Evolutionary conservation across 2,797 vertebrate species (phyloP).

Genomic region (Tapera naevia): DNA sequence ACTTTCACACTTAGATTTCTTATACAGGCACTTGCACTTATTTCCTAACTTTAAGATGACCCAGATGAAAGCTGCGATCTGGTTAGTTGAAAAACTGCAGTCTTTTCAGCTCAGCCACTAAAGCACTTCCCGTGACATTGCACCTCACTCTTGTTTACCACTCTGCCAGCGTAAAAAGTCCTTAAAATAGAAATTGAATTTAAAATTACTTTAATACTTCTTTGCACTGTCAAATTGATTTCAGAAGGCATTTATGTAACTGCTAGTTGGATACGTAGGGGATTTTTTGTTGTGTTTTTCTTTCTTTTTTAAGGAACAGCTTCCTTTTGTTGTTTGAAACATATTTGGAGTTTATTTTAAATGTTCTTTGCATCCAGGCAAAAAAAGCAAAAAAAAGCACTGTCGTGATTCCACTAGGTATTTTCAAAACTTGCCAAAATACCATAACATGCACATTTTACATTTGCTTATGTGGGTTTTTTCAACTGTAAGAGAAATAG

Average conservation of each 20-base stretch:
- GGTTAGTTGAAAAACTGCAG: not conserved
- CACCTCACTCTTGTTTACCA: constrained; percentile 7
- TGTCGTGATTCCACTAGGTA: not conserved
- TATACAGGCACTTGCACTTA: not conserved
- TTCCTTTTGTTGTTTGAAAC: constrained; percentile 6
- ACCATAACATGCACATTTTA: not conserved
- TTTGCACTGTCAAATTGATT: constrained; percentile 12
- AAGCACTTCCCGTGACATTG: not conserved
- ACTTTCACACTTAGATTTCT: constrained; percentile 2
- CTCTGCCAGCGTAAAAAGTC: not conserved
- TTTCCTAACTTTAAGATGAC: constrained; percentile 1
- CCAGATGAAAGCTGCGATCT: constrained; percentile 16
- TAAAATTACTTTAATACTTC: constrained; percentile 2
- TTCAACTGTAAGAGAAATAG: not conserved
- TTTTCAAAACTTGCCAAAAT: not conserved
- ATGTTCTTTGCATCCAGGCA: not conserved
- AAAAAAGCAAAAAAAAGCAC: not conserved
- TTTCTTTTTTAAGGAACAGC: not conserved
- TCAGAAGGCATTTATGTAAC: constrained; percentile 28
- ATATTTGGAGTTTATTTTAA: not conserved
- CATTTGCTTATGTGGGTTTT: not conserved
- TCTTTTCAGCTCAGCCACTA: not conserved
- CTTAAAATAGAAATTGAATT: constrained; percentile 31
- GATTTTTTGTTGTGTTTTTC: not conserved
- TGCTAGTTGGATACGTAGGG: not conserved